Percentiles rank a stretch among this genome's conserved stretches.
These are phyloP conservation scores for Epinephelus cyanopodus DNA, from an alignment of 2,113 vertebrate genomes.

Conservation along the genomic window DNA sequence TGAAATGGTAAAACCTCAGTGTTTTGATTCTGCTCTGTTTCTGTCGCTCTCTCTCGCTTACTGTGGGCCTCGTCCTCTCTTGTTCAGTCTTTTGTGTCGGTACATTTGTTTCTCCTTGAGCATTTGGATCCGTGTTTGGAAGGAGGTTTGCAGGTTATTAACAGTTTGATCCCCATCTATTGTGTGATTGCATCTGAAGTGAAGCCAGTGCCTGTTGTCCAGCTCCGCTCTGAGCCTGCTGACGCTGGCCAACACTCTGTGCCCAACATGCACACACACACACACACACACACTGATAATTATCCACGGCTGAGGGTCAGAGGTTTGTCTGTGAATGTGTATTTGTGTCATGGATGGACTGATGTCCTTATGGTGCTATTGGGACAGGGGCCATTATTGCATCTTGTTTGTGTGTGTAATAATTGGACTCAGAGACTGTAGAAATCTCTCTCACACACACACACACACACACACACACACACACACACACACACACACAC, in stretches of 20 bases:
- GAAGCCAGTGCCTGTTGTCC: constrained; percentile 38
- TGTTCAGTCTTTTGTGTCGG: background rate
- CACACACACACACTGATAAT: background rate
- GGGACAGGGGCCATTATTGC: constrained; percentile 9
- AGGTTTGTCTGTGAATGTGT: too few relatives aligned
- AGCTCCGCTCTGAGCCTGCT: constrained; percentile 22
- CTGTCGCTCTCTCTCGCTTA: background rate
- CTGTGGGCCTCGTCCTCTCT: background rate
- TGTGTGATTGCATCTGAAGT: constrained; percentile 46
- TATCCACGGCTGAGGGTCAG: background rate
- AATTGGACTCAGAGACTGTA: background rate
- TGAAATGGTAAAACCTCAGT: background rate
- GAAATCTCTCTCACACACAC: background rate
- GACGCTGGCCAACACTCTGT: constrained; percentile 14
- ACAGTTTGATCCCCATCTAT: constrained; percentile 47
- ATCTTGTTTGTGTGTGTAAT: background rate
- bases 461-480: background rate
- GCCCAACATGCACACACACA: background rate
- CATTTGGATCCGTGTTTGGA: constrained; percentile 36
- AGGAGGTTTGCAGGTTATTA: constrained; percentile 43
- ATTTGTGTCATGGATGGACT: too few relatives aligned
- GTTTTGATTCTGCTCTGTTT: background rate
- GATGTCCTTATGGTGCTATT: too few relatives aligned
- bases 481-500: background rate
- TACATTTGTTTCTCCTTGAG: constrained; percentile 14